Conservation (phyloP, 1,140 invertebrate genomes). For the Diachasmimorpha longicaudata region DNA sequence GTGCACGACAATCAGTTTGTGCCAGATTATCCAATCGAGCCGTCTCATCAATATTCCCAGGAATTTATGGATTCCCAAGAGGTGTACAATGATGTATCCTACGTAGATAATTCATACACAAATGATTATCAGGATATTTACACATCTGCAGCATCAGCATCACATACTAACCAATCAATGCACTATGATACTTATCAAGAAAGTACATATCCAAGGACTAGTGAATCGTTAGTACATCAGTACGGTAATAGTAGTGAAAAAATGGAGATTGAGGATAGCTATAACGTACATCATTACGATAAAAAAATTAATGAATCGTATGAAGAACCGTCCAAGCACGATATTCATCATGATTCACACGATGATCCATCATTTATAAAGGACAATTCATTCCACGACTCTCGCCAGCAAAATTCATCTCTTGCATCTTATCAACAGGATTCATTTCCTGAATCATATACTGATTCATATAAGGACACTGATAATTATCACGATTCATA, state of each 20-base stretch:
- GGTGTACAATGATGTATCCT: slow-evolving; percentile 35
- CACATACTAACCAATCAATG: slow-evolving; percentile 33
- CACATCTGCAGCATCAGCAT: slow-evolving; percentile 45
- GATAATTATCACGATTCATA: slow-evolving; percentile 42
- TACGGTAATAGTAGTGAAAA: slow-evolving; percentile 44
- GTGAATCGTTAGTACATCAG: slow-evolving; percentile 35
- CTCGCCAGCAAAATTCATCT: slow-evolving; percentile 28
- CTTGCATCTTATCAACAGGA: slow-evolving; percentile 23
- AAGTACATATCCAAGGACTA: slow-evolving; percentile 42
- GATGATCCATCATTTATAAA: neutral
- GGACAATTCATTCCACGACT: slow-evolving; percentile 21
- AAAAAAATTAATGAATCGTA: slow-evolving; percentile 44
- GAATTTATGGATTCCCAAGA: slow-evolving; percentile 38
- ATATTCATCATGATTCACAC: slow-evolving; percentile 34
- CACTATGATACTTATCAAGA: slow-evolving; percentile 49
- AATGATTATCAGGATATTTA: slow-evolving; percentile 15
- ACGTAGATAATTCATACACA: neutral
- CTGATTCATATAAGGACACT: slow-evolving; percentile 29
- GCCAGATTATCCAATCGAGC: slow-evolving; percentile 37
- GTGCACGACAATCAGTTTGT: slow-evolving; percentile 47
- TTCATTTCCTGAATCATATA: slow-evolving; percentile 14
- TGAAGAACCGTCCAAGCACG: slow-evolving; percentile 30
- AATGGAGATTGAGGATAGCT: slow-evolving; percentile 45
- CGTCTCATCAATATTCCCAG: slow-evolving; percentile 43
- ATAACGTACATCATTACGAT: slow-evolving; percentile 45